phyloP scores from a whole-genome alignment of 2,888 invertebrate genomes.

The Cheilosia scutellata region DNA sequence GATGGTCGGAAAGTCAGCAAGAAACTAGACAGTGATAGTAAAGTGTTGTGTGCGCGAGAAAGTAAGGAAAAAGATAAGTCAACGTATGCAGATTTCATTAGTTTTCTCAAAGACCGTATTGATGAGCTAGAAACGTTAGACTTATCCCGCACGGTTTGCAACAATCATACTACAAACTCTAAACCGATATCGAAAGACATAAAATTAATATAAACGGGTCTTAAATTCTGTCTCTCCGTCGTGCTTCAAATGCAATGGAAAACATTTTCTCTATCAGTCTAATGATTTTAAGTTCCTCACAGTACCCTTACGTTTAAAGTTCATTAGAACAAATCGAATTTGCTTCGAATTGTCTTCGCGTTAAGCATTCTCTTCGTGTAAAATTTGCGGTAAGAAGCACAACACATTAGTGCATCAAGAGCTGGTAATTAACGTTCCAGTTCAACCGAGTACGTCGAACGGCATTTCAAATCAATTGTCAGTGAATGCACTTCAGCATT shows the following conservation, averaged over 20 bases:
- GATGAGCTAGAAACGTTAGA: slow-evolving; percentile 25
- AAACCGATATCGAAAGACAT: not conserved
- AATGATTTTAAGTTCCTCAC: slow-evolving; percentile 6
- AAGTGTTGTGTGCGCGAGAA: slow-evolving; percentile 30
- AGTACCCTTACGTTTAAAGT: slow-evolving; percentile 9
- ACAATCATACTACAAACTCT: not conserved
- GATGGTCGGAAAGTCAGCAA: not conserved
- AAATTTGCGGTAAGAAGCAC: slow-evolving; percentile 20
- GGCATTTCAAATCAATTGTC: not conserved
- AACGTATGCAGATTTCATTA: not conserved
- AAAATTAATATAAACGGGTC: slow-evolving; percentile 7
- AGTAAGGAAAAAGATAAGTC: not conserved
- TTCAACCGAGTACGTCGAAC: not conserved
- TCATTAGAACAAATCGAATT: slow-evolving; percentile 18
- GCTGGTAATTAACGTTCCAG: not conserved
- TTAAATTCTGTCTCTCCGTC: not conserved
- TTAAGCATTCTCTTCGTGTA: slow-evolving; percentile 11
- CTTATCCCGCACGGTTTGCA: not conserved
- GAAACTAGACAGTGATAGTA: slow-evolving; percentile 33
- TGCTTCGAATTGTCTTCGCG: slow-evolving; percentile 37
- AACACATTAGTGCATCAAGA: slow-evolving; percentile 26
- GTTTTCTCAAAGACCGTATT: slow-evolving; percentile 25
- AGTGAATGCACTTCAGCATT: slow-evolving; percentile 1
- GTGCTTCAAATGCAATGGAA: slow-evolving; percentile 35
- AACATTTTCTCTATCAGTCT: slow-evolving; percentile 27